phyloP scores from a whole-genome alignment of 2,113 vertebrate genomes.

The Leiothrix lutea region DNA sequence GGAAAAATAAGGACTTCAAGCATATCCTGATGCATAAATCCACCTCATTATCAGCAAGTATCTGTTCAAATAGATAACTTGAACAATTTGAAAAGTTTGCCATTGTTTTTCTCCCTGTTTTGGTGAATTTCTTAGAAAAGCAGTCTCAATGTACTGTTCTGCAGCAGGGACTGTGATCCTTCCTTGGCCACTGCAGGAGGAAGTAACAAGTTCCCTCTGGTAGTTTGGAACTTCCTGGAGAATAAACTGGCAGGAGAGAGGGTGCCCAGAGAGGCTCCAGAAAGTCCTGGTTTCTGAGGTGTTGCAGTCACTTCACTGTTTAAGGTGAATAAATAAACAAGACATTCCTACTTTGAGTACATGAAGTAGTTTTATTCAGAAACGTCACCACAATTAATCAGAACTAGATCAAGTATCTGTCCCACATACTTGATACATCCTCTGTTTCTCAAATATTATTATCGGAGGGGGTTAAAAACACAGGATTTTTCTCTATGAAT shows the following conservation, averaged over 20 bases:
- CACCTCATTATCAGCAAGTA: not conserved
- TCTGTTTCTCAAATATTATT: not conserved
- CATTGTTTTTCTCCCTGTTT: not conserved
- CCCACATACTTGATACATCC: not conserved
- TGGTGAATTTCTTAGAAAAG: not conserved
- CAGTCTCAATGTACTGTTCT: not conserved
- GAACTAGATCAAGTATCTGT: not conserved
- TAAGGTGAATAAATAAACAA: not conserved
- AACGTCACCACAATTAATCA: not conserved
- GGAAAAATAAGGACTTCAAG: not conserved
- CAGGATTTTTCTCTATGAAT: accelerated
- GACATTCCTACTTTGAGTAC: not conserved
- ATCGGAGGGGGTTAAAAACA: accelerated
- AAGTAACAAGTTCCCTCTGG: not conserved
- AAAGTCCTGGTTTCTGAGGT: not conserved
- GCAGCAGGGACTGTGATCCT: not conserved
- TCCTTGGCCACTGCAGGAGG: not conserved
- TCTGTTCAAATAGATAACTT: not conserved
- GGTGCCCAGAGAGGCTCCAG: not conserved
- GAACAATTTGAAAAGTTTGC: not conserved
- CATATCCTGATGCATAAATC: not conserved
- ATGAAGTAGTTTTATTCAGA: not conserved
- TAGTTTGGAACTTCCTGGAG: not conserved
- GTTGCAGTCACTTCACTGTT: not conserved
- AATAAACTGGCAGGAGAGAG: not conserved